phyloP scores from a whole-genome alignment of 2,888 invertebrate species.

The Pyrochroa serraticornis region DNA sequence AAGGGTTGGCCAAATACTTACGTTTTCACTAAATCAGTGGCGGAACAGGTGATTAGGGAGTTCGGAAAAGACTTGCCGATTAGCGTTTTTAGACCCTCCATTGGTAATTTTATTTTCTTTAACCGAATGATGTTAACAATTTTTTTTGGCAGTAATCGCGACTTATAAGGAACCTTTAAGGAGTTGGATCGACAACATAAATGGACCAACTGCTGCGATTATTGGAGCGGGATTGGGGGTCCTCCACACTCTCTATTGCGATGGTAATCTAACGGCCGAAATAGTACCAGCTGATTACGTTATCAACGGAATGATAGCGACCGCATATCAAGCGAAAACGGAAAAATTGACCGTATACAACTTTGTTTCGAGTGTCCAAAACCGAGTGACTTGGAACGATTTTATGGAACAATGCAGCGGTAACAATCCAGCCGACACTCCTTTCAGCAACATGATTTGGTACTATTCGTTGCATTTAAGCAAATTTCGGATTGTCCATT shows the following conservation, averaged over 20 bases:
- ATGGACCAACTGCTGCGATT: conserved; percentile 63
- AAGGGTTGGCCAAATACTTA: conserved; percentile 72
- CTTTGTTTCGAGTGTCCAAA: no score
- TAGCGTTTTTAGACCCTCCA: conserved; percentile 82
- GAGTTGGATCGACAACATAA: conserved; percentile 75
- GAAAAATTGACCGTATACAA: no score
- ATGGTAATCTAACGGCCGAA: conserved; percentile 63
- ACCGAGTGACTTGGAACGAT: no score
- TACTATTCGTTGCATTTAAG: no score
- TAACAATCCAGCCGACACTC: no score
- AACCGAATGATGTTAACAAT: background rate
- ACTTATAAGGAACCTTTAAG: conserved; percentile 51
- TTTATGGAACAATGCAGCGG: no score
- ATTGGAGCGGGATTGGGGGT: conserved; percentile 65
- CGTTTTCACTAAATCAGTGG: conserved; percentile 86
- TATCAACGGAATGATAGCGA: conserved; percentile 33
- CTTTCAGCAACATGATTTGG: no score
- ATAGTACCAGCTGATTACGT: conserved; percentile 66
- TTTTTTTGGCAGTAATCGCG: conserved; percentile 41
- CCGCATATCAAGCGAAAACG: no score
- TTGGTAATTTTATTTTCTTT: conserved; percentile 63
- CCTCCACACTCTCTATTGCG: conserved; percentile 64
- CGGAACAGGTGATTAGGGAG: conserved; percentile 74
- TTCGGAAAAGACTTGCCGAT: conserved; percentile 74
- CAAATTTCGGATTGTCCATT: no score